Evolutionary conservation across 2,797 vertebrate genomes (phyloP), one percentile per base, ranked within the genome.

Genomic region (Sebastes oblongus): DNA sequence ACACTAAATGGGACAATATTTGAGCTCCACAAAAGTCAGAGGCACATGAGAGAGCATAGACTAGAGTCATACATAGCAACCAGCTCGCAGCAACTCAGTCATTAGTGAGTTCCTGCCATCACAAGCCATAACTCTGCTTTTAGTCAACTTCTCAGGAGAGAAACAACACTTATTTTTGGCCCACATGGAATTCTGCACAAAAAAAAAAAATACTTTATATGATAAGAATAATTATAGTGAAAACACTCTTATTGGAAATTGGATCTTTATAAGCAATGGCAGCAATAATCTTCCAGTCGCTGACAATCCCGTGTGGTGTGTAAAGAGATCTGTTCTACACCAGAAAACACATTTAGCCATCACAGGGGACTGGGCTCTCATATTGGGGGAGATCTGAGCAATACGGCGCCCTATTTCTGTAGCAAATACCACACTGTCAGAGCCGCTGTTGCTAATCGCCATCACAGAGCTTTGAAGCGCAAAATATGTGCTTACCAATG

Each of bases 1-100:
- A 78, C 76, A 83, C 69, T 76, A 89, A 91, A 86, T 81, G 60
- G 80, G 81, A 82, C 72, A 81, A 88, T 85, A 85, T 89, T 66
- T 78, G 52, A 84, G 65, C 24, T 87, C 61, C 74, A 25, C 18
- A 75, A 87, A 86, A 82, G 65, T 54, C 61, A 34, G 66, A 87
- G 56, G 60, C 79, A 77, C 73, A 84, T 52, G 61, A 85, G 66
- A 75, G 52, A 74, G 76, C 30, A 56, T 22, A 62, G 70, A 78
- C 72, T 52, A 32, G 30, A 87, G 58, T 69, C 81, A 39, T 12
- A 70, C 77, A 81, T 22, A 82, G 72, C 62, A 85, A 73, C 61
- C 56, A 69, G 52, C 78, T 79, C 80, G 62, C 46, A 56, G 71
- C 69, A 75, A 55, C 77, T 75, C 64, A 65, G 62, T 85, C 82